A percentile compares a stretch with the other conserved stretches of the same genome.
Evolutionary conservation across 2,113 vertebrate genomes (phyloP).

Genomic region (Typhlomys cinereus): DNA sequence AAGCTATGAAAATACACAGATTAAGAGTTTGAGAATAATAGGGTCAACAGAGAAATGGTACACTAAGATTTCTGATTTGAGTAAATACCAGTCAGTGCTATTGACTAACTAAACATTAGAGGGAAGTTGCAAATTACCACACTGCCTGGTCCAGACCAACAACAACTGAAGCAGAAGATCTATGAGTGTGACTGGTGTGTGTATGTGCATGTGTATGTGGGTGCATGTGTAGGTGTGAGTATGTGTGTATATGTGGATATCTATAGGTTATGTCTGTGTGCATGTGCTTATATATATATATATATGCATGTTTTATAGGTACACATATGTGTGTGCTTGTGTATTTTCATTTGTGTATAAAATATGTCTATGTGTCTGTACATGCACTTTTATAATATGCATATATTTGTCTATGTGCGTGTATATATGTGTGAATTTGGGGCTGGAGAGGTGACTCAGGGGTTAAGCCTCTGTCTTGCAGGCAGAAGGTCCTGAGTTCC

Average conservation of each 20-base stretch:
- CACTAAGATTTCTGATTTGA: not conserved
- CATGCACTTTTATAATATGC: too few relatives aligned
- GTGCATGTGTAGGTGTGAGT: not conserved
- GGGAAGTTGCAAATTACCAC: not conserved
- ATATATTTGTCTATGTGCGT: too few relatives aligned
- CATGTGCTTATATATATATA: not conserved
- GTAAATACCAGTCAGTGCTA: not conserved
- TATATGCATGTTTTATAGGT: not conserved
- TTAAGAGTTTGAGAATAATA: not conserved
- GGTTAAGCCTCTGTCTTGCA: too few relatives aligned
- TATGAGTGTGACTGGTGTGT: accelerated
- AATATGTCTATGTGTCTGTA: too few relatives aligned
- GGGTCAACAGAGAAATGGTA: not conserved
- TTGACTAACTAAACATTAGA: not conserved
- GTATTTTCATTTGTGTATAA: too few relatives aligned
- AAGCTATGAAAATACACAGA: constrained; percentile 13
- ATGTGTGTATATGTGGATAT: not conserved
- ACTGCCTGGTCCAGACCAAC: not conserved
- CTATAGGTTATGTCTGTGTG: too few relatives aligned
- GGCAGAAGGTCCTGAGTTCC: too few relatives aligned
- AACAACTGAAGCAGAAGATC: not conserved
- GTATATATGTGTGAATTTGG: too few relatives aligned
- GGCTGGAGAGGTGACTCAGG: too few relatives aligned
- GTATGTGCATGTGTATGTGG: too few relatives aligned
- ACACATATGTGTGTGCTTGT: not conserved